These are phyloP conservation scores for Meandrusa payeni DNA, from an alignment of 2,888 invertebrate genomes.

Conservation along the genomic window DNA sequence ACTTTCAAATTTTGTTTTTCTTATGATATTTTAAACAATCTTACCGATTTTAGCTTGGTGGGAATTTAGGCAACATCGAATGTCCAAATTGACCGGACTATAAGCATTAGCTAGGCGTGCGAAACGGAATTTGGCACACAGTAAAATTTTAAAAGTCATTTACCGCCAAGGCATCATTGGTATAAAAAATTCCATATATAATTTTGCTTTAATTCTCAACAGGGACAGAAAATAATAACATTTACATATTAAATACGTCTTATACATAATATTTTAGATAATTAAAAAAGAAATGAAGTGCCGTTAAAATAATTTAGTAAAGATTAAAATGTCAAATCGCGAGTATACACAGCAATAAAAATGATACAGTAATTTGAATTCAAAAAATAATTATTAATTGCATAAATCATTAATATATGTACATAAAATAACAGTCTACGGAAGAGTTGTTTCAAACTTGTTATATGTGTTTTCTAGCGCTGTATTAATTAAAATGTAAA, in stretches of 20 bases:
- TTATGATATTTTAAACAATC: too few species aligned
- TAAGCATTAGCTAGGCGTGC: too few species aligned
- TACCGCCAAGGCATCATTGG: too few species aligned
- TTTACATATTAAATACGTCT: neutral
- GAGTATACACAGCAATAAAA: conserved; percentile 14
- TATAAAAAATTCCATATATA: too few species aligned
- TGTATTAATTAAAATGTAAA: conserved; percentile 14
- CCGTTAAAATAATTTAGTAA: conserved; percentile 16
- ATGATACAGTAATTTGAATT: conserved; percentile 9
- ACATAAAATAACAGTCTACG: conserved; percentile 7
- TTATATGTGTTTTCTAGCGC: neutral
- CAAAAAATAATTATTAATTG: conserved; percentile 15
- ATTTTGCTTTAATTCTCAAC: too few species aligned
- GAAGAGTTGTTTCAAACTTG: conserved; percentile 5
- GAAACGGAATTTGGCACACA: too few species aligned
- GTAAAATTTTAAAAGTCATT: too few species aligned
- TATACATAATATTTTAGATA: neutral
- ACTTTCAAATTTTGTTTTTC: too few species aligned
- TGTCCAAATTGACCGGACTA: too few species aligned
- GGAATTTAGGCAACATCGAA: too few species aligned
- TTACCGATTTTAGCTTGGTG: too few species aligned
- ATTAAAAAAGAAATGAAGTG: conserved; percentile 13
- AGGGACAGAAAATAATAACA: too few species aligned
- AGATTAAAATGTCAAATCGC: conserved; percentile 15
- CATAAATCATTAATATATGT: conserved; percentile 17